A percentile compares a stretch with the other conserved stretches of the same genome.
phyloP scores from a whole-genome alignment of 1,140 invertebrate species.

The Zeugodacus cucurbitae region DNA sequence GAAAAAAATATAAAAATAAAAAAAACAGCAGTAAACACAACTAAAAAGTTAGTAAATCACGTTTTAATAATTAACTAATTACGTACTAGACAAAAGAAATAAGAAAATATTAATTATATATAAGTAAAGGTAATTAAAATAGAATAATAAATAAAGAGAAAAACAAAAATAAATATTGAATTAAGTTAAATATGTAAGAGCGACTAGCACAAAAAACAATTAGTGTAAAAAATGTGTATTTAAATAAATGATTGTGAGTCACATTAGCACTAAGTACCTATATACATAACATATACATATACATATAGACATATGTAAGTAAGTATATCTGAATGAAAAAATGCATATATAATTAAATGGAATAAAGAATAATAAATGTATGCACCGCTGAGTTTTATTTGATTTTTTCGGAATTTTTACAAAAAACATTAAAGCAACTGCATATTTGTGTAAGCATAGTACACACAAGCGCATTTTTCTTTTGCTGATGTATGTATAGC shows the following conservation, averaged over 20 bases:
- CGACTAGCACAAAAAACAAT: neutral
- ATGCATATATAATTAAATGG: neutral
- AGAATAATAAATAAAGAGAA: neutral
- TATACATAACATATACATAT: neutral
- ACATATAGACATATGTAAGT: neutral
- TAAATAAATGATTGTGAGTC: neutral
- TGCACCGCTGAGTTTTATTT: neutral
- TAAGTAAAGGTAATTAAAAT: slow-evolving; percentile 18
- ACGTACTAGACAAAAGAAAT: neutral
- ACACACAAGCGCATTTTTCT: neutral
- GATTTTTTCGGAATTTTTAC: neutral
- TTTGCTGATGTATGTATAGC: neutral
- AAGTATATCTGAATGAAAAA: neutral
- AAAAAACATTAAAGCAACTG: neutral
- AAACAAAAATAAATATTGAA: neutral
- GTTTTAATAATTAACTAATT: slow-evolving; percentile 29
- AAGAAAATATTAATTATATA: neutral
- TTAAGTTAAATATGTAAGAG: neutral
- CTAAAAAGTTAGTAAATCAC: neutral
- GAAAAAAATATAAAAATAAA: neutral
- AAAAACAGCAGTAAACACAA: neutral
- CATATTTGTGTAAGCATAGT: neutral
- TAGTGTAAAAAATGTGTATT: neutral
- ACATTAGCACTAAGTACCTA: neutral
- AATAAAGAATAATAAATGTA: slow-evolving; percentile 24